phyloP scores from a whole-genome alignment of 2,113 vertebrate genomes.

The Thinocorus orbignyianus region DNA sequence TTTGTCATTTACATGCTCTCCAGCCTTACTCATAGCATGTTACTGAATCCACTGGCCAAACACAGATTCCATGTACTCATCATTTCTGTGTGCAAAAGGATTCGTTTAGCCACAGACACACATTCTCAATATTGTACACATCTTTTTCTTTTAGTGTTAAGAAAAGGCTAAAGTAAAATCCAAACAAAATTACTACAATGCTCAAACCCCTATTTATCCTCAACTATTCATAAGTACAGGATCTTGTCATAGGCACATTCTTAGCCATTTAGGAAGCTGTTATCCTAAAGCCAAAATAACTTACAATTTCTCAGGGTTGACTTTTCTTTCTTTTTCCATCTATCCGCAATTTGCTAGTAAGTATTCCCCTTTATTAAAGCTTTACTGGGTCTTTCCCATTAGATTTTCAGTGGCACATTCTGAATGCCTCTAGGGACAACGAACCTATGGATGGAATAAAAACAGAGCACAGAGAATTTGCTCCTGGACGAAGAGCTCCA shows the following conservation, averaged over 20 bases:
- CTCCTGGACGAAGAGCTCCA: background rate
- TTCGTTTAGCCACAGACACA: conserved; percentile 8
- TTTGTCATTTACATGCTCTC: background rate
- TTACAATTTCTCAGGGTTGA: background rate
- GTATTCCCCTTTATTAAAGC: background rate
- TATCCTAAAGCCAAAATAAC: background rate
- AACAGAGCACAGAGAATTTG: background rate
- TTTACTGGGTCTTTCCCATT: background rate
- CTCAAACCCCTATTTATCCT: background rate
- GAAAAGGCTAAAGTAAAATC: conserved; percentile 11
- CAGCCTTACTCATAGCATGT: background rate
- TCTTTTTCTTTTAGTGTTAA: background rate
- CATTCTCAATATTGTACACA: background rate
- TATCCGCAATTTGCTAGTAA: background rate
- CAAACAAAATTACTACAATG: background rate
- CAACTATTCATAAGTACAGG: background rate
- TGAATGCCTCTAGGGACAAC: background rate
- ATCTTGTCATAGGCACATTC: background rate
- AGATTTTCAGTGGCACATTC: background rate
- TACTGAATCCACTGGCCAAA: background rate
- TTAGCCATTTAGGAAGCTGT: background rate
- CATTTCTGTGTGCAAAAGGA: background rate
- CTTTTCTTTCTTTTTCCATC: background rate
- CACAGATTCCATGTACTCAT: background rate
- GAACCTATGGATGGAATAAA: background rate